Evolutionary conservation across 2,888 invertebrate genomes (phyloP), one percentile per base, ranked within the genome.

Genomic region (Protophormia terraenovae): DNA sequence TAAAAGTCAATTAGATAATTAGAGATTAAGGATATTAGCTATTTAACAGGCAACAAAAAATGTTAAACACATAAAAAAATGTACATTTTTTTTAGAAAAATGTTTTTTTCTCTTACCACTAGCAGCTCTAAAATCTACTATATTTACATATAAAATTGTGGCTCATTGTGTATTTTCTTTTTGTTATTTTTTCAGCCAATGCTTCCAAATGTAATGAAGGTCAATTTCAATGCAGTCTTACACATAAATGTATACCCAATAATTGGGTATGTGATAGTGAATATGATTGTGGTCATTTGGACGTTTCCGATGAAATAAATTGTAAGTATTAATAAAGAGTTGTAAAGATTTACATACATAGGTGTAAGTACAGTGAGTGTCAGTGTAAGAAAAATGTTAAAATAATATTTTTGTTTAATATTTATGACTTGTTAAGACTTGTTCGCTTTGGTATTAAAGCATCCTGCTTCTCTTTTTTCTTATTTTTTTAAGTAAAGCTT

Each of bases 181-280:
- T 45, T 67, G 22, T 71, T 27, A 22, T 27, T 10, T 84, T 93
- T 93, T 90, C 90, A 94, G 94, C 92, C 67, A 93, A 93, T 89
- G 93, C 91, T 89, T 89, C 93, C 71, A 92, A 94, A 86, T 96
- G 96, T 93, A 94, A 94, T 88, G 93, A 94, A 87, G 95, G 95
- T 19, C 96, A 96, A 93, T 97, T 97, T 93, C 95, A 95, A 86
- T 98, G 98, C 93, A 93, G 92, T 83, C 92, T 93, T 86, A 95
- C 95, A 87, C 94, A 94, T 79, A 95, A 95, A 91, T 97, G 97
- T 93, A 94, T 97, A 90, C 96, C 96, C 86, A 93, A 93, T 82
- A 95, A 95, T 89, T 96, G 96, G 96, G 93, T 95, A 87, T 97
- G 97, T 93, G 97, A 97, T 93, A 95, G 95, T 69, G 96, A 96